Percentiles rank a stretch among this genome's conserved stretches.
phyloP scores from a whole-genome alignment of 2,888 invertebrate species.

The Pecten maximus region DNA sequence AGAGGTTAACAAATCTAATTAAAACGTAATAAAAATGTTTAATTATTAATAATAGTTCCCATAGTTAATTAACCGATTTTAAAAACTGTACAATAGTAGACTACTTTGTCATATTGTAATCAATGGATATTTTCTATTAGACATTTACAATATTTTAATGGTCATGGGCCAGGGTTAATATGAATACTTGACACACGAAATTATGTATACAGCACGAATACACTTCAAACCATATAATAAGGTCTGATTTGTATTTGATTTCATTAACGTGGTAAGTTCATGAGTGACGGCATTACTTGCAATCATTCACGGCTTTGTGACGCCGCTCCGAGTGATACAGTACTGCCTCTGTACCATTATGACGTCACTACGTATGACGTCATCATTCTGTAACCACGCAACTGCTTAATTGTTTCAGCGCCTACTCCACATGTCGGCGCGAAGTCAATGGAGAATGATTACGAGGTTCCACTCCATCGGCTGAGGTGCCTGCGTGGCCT shows the following conservation, averaged over 20 bases:
- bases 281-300: too few species aligned
- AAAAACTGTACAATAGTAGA: background rate
- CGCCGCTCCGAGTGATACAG: background rate
- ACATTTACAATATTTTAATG: too few species aligned
- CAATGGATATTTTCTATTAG: background rate
- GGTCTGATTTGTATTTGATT: too few species aligned
- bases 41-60: background rate
- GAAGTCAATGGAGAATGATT: slow-evolving; percentile 38
- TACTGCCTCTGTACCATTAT: background rate
- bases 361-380: background rate
- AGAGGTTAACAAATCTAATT: too few species aligned
- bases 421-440: slow-evolving; percentile 49
- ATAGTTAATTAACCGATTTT: background rate
- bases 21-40: background rate
- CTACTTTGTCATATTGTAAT: background rate
- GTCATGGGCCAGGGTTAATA: background rate
- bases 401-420: slow-evolving; percentile 37
- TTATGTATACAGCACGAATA: too few species aligned
- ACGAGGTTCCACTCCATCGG: slow-evolving; percentile 47
- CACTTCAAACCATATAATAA: too few species aligned
- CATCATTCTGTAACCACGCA: background rate
- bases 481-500: slow-evolving; percentile 47
- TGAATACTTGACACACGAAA: background rate
- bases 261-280: too few species aligned
- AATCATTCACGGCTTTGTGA: background rate